Conservation (phyloP, 2,888 invertebrate species). For the Ophioninae sp. region DNA sequence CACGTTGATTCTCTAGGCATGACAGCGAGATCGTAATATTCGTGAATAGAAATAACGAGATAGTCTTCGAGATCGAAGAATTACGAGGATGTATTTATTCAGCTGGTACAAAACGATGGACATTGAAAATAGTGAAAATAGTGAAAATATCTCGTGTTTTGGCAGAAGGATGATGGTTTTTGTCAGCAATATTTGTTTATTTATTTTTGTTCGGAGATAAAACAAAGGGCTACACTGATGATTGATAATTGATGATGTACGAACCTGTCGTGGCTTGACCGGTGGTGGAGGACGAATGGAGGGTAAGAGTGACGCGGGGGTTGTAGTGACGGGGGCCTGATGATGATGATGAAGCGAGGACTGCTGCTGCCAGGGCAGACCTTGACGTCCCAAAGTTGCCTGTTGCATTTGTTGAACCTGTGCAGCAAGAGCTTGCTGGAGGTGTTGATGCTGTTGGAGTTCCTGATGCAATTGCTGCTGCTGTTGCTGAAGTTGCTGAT, state of each 20-base stretch:
- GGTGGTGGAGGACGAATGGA: slow-evolving; percentile 78
- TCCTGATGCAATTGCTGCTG: slow-evolving; percentile 65
- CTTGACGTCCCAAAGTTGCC: slow-evolving; percentile 78
- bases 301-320: slow-evolving; percentile 73
- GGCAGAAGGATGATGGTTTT: not conserved
- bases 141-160: slow-evolving; percentile 18
- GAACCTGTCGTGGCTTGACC: slow-evolving; percentile 80
- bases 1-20: slow-evolving; percentile 43
- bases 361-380: slow-evolving; percentile 81
- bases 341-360: slow-evolving; percentile 81
- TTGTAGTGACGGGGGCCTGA: slow-evolving; percentile 75
- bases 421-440: slow-evolving; percentile 16
- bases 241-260: slow-evolving; percentile 21
- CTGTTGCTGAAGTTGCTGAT: slow-evolving; percentile 64
- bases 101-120: slow-evolving; percentile 10
- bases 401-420: slow-evolving; percentile 66
- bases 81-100: not conserved
- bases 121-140: slow-evolving; percentile 5
- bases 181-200: not conserved
- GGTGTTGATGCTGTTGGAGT: slow-evolving; percentile 66
- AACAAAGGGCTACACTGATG: not conserved
- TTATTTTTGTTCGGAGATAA: not conserved
- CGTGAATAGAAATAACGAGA: slow-evolving; percentile 36
- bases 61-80: slow-evolving; percentile 19
- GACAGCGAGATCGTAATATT: slow-evolving; percentile 42